Percentiles rank a stretch among this genome's conserved stretches.
These are phyloP conservation scores for Halcyon chelicuti DNA, from an alignment of 2,797 vertebrate genomes.

Conservation along the genomic window DNA sequence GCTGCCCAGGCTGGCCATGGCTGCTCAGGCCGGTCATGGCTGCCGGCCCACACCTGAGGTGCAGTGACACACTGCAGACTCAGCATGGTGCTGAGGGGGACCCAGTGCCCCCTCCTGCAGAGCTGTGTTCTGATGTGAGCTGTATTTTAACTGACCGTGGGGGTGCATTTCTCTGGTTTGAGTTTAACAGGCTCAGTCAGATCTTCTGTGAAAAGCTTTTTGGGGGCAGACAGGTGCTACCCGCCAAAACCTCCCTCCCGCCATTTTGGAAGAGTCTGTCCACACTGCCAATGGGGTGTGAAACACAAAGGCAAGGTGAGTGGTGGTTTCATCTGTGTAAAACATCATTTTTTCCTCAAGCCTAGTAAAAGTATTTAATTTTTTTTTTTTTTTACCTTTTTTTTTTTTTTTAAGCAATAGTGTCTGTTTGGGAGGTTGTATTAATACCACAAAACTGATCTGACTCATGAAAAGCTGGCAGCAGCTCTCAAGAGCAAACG, in stretches of 20 bases:
- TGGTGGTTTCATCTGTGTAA: neutral
- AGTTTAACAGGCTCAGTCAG: no score
- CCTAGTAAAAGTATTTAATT: neutral
- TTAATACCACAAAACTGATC: neutral
- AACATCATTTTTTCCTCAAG: neutral
- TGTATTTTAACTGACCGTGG: neutral
- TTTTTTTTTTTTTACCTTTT: no score
- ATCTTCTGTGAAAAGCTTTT: neutral
- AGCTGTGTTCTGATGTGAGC: rapidly evolving
- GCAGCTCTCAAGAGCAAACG: rapidly evolving
- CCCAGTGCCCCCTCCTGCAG: neutral
- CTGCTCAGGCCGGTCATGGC: rapidly evolving
- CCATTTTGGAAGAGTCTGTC: neutral
- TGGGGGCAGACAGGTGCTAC: neutral
- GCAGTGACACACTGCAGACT: rapidly evolving
- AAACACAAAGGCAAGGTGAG: neutral
- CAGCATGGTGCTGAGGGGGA: neutral
- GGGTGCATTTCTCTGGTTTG: neutral
- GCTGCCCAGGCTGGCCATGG: rapidly evolving
- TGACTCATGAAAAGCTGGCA: neutral
- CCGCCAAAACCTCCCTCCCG: rapidly evolving
- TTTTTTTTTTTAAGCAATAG: neutral
- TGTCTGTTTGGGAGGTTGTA: neutral
- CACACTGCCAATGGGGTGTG: rapidly evolving
- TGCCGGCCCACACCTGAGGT: rapidly evolving